Percentiles rank a stretch among this genome's conserved stretches.
Evolutionary conservation across 1,140 invertebrate species (phyloP).

Genomic region (Drosophila simulans): DNA sequence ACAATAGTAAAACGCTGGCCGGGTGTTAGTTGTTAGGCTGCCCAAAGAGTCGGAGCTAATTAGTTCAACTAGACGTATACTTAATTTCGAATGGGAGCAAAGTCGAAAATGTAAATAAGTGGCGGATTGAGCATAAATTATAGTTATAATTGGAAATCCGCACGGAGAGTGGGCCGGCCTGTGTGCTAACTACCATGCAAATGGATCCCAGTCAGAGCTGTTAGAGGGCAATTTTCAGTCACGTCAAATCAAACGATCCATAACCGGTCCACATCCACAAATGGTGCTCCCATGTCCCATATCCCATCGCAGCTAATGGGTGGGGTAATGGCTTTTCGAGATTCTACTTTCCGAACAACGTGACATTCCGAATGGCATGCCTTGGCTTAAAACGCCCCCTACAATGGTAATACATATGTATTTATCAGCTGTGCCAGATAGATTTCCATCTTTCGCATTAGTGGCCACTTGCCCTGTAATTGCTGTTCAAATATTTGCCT

Average conservation of each 20-base stretch:
- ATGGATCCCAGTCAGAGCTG: slow-evolving; percentile 58
- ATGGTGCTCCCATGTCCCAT: neutral
- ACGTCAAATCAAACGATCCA: slow-evolving; percentile 52
- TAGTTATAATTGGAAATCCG: slow-evolving; percentile 62
- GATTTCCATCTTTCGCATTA: slow-evolving; percentile 68
- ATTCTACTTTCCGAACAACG: slow-evolving; percentile 32
- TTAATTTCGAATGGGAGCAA: slow-evolving; percentile 63
- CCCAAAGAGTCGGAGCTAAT: slow-evolving; percentile 64
- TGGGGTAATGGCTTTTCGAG: slow-evolving; percentile 32
- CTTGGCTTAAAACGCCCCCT: slow-evolving; percentile 51
- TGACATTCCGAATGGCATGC: slow-evolving; percentile 69
- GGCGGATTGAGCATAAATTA: slow-evolving; percentile 65
- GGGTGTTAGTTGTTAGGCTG: slow-evolving; percentile 6
- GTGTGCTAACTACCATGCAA: slow-evolving; percentile 69
- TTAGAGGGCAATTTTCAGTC: slow-evolving; percentile 73
- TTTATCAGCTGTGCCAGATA: slow-evolving; percentile 36
- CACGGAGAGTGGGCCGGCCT: slow-evolving; percentile 20
- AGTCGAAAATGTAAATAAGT: slow-evolving; percentile 52
- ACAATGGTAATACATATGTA: slow-evolving; percentile 1
- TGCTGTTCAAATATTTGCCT: slow-evolving; percentile 45
- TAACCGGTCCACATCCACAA: slow-evolving; percentile 11
- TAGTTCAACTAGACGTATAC: slow-evolving; percentile 83
- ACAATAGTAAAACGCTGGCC: neutral
- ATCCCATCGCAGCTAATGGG: neutral
- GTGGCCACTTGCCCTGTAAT: slow-evolving; percentile 43